Percentiles rank a stretch among this genome's conserved stretches.
These are phyloP conservation scores for Plusia festucae DNA, from an alignment of 2,888 invertebrate species.

Conservation along the genomic window DNA sequence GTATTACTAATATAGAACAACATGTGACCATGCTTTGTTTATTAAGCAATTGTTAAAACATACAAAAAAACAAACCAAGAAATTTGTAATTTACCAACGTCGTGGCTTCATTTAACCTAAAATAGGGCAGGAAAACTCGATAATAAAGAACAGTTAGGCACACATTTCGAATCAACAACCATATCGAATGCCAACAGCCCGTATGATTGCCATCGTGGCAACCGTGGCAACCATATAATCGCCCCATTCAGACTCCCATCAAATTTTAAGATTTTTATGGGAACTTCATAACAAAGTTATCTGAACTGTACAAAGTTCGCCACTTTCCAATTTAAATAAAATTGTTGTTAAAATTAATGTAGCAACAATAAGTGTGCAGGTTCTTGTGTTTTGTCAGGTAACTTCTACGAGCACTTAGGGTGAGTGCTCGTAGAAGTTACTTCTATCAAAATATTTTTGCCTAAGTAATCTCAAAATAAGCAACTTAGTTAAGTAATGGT, in stretches of 20 bases:
- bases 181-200: slow-evolving; percentile 23
- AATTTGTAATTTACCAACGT: neutral
- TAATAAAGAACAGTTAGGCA: slow-evolving; percentile 36
- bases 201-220: slow-evolving; percentile 31
- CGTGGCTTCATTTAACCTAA: neutral
- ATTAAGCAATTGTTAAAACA: neutral
- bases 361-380: too few species aligned
- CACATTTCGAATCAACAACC: slow-evolving; percentile 24
- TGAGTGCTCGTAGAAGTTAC: too few species aligned
- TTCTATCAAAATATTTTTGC: too few species aligned
- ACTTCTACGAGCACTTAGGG: too few species aligned
- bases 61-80: neutral
- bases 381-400: too few species aligned
- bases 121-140: slow-evolving; percentile 8
- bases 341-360: too few species aligned
- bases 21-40: neutral
- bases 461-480: too few species aligned
- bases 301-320: neutral
- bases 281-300: slow-evolving; percentile 5
- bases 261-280: neutral
- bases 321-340: neutral
- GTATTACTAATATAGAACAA: too few species aligned
- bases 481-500: too few species aligned
- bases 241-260: neutral
- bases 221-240: slow-evolving; percentile 17